Evolutionary conservation across 92 coral and sea anemone species (phyloP).

Genomic region (Zoanthus sociatus): DNA sequence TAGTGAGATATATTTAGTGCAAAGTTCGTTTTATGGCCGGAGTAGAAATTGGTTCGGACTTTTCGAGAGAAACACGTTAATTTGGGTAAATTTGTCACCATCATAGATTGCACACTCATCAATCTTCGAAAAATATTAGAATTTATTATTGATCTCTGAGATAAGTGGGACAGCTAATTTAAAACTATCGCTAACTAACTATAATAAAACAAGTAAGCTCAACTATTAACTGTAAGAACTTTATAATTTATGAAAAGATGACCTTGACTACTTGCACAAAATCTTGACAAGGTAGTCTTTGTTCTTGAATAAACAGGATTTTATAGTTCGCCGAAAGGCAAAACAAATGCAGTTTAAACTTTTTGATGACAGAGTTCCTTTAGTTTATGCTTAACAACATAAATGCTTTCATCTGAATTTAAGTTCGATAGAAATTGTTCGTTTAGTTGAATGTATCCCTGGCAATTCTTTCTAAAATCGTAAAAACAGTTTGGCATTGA

Average conservation of each 20-base stretch:
- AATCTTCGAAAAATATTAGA: conserved; percentile 12
- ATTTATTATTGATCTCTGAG: not conserved
- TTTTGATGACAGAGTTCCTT: conserved; percentile 35
- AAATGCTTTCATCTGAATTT: conserved; percentile 32
- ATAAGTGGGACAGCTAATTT: not conserved
- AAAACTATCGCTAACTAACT: not conserved
- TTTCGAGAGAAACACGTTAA: not conserved
- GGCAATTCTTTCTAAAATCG: not conserved
- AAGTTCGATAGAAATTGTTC: not conserved
- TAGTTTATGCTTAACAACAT: conserved; percentile 7
- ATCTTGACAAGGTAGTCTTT: conserved; percentile 16
- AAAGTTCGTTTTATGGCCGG: too few relatives aligned
- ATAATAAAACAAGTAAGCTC: not conserved
- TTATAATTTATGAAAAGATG: not conserved
- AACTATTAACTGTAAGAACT: not conserved
- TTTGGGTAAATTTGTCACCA: not conserved
- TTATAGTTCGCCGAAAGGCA: conserved; percentile 12
- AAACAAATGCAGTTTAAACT: conserved; percentile 4
- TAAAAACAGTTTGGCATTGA: not conserved
- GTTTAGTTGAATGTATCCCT: conserved; percentile 1
- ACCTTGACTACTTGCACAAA: not conserved
- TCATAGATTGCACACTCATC: not conserved
- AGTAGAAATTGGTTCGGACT: not conserved
- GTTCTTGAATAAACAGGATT: not conserved
- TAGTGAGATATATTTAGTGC: not conserved